These are phyloP conservation scores for Brevimyrus niger DNA, from an alignment of 2,113 vertebrate species.

Conservation along the genomic window DNA sequence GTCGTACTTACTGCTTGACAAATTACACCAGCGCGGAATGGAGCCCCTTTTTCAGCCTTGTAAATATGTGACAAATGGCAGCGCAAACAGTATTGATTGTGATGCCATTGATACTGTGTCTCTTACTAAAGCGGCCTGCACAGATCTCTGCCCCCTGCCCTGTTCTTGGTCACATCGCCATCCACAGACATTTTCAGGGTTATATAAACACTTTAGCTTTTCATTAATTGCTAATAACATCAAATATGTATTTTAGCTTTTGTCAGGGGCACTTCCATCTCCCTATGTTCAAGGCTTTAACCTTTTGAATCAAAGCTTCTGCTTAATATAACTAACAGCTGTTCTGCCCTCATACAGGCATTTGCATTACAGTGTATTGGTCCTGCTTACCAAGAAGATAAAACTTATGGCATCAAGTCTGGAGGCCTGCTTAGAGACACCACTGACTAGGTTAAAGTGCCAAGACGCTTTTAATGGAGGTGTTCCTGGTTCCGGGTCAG, in stretches of 20 bases:
- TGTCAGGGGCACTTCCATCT: background rate
- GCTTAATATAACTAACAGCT: background rate
- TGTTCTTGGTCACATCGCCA: background rate
- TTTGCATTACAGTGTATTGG: conserved; percentile 42
- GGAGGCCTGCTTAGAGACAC: conserved; percentile 37
- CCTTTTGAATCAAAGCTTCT: background rate
- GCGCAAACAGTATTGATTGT: conserved; percentile 95
- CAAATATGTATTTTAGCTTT: background rate
- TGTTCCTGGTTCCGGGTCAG: conserved; percentile 18
- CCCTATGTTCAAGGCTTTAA: background rate
- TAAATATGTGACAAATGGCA: conserved; percentile 99
- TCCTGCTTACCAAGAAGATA: conserved; percentile 42
- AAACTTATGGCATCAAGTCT: conserved; percentile 41
- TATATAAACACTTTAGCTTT: background rate
- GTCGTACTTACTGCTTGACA: conserved; percentile 66
- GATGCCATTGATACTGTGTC: conserved; percentile 90
- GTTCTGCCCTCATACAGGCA: conserved; percentile 22
- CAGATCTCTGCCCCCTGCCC: background rate
- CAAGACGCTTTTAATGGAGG: conserved; percentile 27
- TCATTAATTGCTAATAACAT: background rate
- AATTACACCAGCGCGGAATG: conserved; percentile 88
- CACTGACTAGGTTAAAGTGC: conserved; percentile 31
- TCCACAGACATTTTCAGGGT: background rate
- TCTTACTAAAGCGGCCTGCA: conserved; percentile 66
- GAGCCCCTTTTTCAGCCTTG: conserved; percentile 86